Percentiles rank a stretch among this genome's conserved stretches.
Conservation (phyloP, 2,888 invertebrate species). For the Lobophora halterata region DNA sequence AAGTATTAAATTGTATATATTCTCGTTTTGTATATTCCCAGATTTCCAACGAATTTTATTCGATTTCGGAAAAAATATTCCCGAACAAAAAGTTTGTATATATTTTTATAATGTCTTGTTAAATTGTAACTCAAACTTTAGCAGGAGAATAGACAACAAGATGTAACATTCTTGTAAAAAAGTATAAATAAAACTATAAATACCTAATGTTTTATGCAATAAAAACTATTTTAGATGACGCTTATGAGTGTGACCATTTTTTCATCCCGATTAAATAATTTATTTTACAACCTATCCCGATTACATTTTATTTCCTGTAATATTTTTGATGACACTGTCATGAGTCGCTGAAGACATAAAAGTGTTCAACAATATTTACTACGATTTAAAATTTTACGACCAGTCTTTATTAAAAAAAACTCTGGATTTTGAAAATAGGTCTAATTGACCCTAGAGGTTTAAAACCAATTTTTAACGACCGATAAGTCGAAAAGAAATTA, state of each 20-base stretch:
- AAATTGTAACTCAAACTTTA: too few species aligned
- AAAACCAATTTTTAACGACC: constrained; percentile 55
- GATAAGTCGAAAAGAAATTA: constrained; percentile 43
- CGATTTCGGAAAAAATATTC: too few species aligned
- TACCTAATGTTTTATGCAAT: constrained; percentile 16
- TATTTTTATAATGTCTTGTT: too few species aligned
- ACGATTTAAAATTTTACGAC: constrained; percentile 34
- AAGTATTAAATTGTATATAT: too few species aligned
- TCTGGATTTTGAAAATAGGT: constrained; percentile 29
- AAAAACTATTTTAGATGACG: constrained; percentile 22
- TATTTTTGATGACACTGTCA: constrained; percentile 27
- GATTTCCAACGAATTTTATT: too few species aligned
- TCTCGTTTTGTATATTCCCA: too few species aligned
- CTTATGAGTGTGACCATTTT: constrained; percentile 24
- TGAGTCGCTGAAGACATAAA: constrained; percentile 31
- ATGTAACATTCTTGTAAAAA: too few species aligned
- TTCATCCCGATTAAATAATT: constrained; percentile 28
- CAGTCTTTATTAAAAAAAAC: constrained; percentile 27
- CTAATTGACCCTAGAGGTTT: constrained; percentile 34
- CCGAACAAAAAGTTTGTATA: too few species aligned
- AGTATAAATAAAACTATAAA: too few species aligned
- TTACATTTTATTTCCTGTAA: constrained; percentile 32
- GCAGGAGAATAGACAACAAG: too few species aligned
- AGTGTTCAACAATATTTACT: constrained; percentile 32
- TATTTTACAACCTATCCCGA: constrained; percentile 24